Evolutionary conservation across 2,797 vertebrate species (phyloP).

Genomic region (Capromys pilorides): DNA sequence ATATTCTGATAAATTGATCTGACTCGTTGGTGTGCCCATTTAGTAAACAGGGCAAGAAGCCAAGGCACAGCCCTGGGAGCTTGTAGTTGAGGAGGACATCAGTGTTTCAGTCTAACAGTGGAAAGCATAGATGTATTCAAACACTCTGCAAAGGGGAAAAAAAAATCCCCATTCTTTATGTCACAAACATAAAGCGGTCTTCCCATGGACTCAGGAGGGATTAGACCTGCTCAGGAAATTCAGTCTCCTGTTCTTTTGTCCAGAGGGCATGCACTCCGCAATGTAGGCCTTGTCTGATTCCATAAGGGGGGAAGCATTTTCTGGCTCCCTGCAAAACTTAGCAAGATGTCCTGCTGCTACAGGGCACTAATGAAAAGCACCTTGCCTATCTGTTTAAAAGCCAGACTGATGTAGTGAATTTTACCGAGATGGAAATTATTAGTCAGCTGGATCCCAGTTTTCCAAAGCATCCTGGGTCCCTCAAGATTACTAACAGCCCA

Average conservation of each 20-base stretch:
- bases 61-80: conserved; percentile 67
- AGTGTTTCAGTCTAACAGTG: conserved; percentile 24
- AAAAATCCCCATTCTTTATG: background rate
- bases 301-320: background rate
- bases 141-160: conserved; percentile 62
- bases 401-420: conserved; percentile 74
- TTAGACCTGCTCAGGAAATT: conserved; percentile 63
- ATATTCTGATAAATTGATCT: conserved; percentile 77
- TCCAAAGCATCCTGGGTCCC: conserved; percentile 64
- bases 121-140: conserved; percentile 77
- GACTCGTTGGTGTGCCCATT: conserved; percentile 62
- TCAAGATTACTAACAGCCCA: conserved; percentile 75
- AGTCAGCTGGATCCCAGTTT: conserved; percentile 66
- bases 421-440: conserved; percentile 81
- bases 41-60: conserved; percentile 68
- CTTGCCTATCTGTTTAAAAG: conserved; percentile 73
- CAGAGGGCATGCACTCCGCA: conserved; percentile 63
- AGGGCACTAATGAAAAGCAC: conserved; percentile 82
- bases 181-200: background rate
- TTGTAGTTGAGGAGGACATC: conserved; percentile 69
- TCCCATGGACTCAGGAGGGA: background rate
- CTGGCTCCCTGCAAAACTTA: conserved; percentile 32
- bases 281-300: conserved; percentile 43
- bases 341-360: conserved; percentile 78
- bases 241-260: conserved; percentile 76